Percentiles rank a stretch among this genome's conserved stretches.
These are phyloP conservation scores for Diplodus sargus DNA, from an alignment of 2,797 vertebrate genomes.

Conservation along the genomic window DNA sequence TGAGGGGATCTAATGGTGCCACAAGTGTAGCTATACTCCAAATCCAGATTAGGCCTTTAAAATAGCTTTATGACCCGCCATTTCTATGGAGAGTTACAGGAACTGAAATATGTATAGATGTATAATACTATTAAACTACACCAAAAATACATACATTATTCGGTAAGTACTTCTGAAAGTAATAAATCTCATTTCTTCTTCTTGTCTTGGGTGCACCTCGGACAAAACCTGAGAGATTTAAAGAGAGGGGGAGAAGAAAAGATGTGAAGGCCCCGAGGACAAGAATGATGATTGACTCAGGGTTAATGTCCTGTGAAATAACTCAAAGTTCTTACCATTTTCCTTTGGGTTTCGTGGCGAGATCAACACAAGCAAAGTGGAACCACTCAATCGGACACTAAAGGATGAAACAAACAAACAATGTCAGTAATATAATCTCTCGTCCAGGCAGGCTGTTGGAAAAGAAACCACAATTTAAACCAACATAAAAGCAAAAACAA, in stretches of 20 bases:
- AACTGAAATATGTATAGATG: slow-evolving; percentile 67
- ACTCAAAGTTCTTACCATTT: slow-evolving; percentile 90
- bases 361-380: slow-evolving; percentile 98
- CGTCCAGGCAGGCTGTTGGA: background rate
- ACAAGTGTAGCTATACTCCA: slow-evolving; percentile 45
- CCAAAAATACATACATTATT: slow-evolving; percentile 74
- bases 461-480: background rate
- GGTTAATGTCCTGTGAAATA: background rate
- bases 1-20: slow-evolving; percentile 9
- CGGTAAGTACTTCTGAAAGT: slow-evolving; percentile 55
- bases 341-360: slow-evolving; percentile 97
- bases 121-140: slow-evolving; percentile 74
- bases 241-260: slow-evolving; percentile 6
- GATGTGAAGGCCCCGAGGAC: background rate
- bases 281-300: too few species aligned
- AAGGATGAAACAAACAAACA: slow-evolving; percentile 28
- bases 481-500: background rate
- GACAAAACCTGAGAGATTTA: slow-evolving; percentile 91
- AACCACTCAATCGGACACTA: slow-evolving; percentile 99
- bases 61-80: slow-evolving; percentile 66
- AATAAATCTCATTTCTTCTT: slow-evolving; percentile 91
- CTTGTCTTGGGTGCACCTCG: slow-evolving; percentile 94
- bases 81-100: slow-evolving; percentile 62
- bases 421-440: background rate
- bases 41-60: slow-evolving; percentile 66